Evolutionary conservation across 2,888 invertebrate species (phyloP).

Genomic region (Conchocele bisecta): DNA sequence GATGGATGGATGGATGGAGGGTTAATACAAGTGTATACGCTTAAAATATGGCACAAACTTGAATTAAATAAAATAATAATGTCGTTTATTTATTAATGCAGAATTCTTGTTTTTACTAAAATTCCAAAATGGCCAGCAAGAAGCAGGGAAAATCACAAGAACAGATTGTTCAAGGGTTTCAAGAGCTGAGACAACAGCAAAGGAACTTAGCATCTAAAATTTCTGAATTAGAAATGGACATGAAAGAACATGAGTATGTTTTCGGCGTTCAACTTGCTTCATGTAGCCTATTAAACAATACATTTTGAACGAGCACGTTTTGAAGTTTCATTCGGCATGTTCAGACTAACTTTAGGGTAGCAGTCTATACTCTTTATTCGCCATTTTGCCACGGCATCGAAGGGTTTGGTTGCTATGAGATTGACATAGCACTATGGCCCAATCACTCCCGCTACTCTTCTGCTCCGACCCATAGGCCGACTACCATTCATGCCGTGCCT

Average conservation of each 20-base stretch:
- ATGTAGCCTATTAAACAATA: no score
- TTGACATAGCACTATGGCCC: neutral
- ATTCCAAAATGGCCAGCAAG: slow-evolving; percentile 52
- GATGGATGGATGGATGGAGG: no score
- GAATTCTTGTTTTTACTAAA: slow-evolving; percentile 1
- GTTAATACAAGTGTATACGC: no score
- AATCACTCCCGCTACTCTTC: neutral
- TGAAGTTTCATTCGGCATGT: no score
- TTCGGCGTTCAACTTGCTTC: neutral
- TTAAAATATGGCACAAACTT: no score
- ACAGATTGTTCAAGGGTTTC: slow-evolving; percentile 94
- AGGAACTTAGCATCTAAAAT: slow-evolving; percentile 93
- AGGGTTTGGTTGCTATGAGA: no score
- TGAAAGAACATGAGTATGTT: slow-evolving; percentile 96
- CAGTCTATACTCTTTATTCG: no score
- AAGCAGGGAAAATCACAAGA: slow-evolving; percentile 84
- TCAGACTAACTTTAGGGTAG: no score
- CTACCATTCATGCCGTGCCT: neutral
- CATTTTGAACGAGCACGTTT: no score
- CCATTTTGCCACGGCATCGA: no score
- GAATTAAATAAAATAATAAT: no score
- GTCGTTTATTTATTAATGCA: no score
- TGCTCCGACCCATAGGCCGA: neutral
- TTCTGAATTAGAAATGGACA: slow-evolving; percentile 95
- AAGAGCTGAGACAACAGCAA: slow-evolving; percentile 93